Evolutionary conservation across 2,888 invertebrate species (phyloP).

Genomic region (Stenoptilia bipunctidactyla): DNA sequence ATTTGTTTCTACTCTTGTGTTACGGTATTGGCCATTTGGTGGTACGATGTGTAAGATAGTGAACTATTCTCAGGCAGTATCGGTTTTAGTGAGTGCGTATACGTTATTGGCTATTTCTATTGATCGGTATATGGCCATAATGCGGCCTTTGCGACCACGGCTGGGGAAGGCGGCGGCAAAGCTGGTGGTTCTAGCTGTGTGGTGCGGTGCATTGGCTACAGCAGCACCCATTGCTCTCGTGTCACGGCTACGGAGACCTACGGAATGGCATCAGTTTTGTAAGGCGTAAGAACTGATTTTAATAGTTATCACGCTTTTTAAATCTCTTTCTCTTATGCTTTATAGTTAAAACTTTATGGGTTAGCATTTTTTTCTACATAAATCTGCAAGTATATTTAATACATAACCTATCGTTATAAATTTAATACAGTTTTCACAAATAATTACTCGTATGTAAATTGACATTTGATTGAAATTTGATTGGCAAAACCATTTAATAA

Average conservation of each 20-base stretch:
- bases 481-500: no score
- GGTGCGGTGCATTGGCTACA: constrained; percentile 82
- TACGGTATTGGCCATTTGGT: constrained; percentile 93
- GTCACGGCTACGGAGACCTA: constrained; percentile 76
- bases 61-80: constrained; percentile 85
- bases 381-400: no score
- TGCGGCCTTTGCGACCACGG: constrained; percentile 87
- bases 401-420: no score
- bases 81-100: constrained; percentile 88
- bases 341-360: no score
- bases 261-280: constrained; percentile 73
- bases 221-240: constrained; percentile 86
- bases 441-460: no score
- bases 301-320: no score
- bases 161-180: constrained; percentile 80
- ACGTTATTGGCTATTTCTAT: constrained; percentile 92
- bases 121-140: constrained; percentile 91
- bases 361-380: no score
- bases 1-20: constrained; percentile 82
- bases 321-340: no score
- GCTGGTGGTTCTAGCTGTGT: constrained; percentile 77
- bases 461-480: no score
- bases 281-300: constrained; percentile 78
- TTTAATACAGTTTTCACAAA: no score
- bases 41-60: constrained; percentile 84